Conservation (phyloP, 2,888 invertebrate genomes). For the Osmoderma eremita region DNA sequence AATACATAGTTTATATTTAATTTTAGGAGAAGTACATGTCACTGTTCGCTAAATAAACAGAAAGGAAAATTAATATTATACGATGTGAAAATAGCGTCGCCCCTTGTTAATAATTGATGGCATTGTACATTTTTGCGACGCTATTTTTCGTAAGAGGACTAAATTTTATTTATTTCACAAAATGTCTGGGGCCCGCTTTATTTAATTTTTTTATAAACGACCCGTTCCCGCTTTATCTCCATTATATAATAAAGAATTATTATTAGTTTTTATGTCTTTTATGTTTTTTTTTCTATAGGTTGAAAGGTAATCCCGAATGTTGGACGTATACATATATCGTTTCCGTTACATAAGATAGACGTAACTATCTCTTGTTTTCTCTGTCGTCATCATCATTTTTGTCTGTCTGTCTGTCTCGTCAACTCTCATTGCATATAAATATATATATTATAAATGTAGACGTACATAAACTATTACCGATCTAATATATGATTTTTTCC, state of each 20-base stretch:
- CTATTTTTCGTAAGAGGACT: conserved; percentile 45
- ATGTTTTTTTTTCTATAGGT: background rate
- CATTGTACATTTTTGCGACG: conserved; percentile 47
- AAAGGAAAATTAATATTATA: conserved; percentile 53
- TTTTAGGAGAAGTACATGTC: conserved; percentile 55
- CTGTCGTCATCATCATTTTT: conserved; percentile 6
- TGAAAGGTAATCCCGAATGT: background rate
- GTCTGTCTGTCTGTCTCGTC: conserved; percentile 12
- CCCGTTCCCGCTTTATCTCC: background rate
- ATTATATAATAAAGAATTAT: conserved; percentile 2
- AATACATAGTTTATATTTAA: conserved; percentile 59
- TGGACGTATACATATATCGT: background rate
- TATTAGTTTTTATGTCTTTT: background rate
- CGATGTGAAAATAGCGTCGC: conserved; percentile 59
- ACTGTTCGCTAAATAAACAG: conserved; percentile 57
- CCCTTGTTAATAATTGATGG: conserved; percentile 50
- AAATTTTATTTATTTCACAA: conserved; percentile 45
- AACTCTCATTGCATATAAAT: conserved; percentile 3
- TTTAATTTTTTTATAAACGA: background rate
- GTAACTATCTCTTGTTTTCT: background rate
- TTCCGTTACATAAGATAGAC: background rate
- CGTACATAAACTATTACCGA: background rate
- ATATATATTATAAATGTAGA: conserved; percentile 11
- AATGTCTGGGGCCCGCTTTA: conserved; percentile 28
- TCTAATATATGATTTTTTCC: conserved; percentile 22